Conservation (phyloP, 2,888 invertebrate species). For the Drosophila nigricruria region DNA sequence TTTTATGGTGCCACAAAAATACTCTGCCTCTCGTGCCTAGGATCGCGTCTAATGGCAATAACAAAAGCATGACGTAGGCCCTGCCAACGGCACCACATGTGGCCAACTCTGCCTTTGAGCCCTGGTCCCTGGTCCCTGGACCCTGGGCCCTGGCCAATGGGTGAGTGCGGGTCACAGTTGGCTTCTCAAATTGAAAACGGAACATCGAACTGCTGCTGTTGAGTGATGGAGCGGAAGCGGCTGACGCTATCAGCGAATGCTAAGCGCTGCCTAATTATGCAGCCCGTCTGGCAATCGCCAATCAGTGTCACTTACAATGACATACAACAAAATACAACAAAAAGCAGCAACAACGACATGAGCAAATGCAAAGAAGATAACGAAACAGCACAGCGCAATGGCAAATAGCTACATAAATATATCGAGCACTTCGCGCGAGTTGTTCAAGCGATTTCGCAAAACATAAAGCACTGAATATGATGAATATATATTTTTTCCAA, state of each 20-base stretch:
- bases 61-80: constrained; percentile 22
- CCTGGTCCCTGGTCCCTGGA: constrained; percentile 12
- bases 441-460: constrained; percentile 28
- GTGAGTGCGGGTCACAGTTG: constrained; percentile 18
- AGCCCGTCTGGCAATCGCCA: constrained; percentile 59
- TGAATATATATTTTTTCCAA: constrained; percentile 5
- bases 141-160: constrained; percentile 16
- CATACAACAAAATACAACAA: constrained; percentile 39
- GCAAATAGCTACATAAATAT: constrained; percentile 40
- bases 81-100: constrained; percentile 44
- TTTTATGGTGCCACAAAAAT: constrained; percentile 53
- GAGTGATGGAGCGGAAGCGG: constrained; percentile 59
- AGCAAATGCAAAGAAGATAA: constrained; percentile 42
- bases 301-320: constrained; percentile 68
- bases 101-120: constrained; percentile 26
- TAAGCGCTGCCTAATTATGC: constrained; percentile 71
- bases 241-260: constrained; percentile 63
- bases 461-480: constrained; percentile 1
- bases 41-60: constrained; percentile 32
- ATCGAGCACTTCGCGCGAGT: constrained; percentile 36
- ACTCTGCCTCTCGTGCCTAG: constrained; percentile 12
- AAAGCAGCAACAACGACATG: constrained; percentile 8
- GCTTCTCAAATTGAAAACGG: constrained; percentile 47
- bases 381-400: constrained; percentile 22
- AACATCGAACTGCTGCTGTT: constrained; percentile 34